phyloP scores from a whole-genome alignment of 2,797 vertebrate species.

The Hybognathus amarus region DNA sequence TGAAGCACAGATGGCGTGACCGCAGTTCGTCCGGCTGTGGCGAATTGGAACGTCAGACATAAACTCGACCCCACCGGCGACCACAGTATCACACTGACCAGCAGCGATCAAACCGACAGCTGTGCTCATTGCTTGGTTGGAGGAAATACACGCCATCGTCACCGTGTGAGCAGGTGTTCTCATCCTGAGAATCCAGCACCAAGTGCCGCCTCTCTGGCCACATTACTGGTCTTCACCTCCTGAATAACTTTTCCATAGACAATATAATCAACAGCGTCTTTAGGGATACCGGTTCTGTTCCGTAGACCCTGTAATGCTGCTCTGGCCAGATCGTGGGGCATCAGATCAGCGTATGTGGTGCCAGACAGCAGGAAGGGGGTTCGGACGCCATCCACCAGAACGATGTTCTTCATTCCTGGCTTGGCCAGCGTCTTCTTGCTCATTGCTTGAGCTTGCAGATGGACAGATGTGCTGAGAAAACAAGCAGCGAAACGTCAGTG shows the following conservation, averaged over 20 bases:
- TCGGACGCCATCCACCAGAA: constrained; percentile 94
- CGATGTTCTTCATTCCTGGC: constrained; percentile 87
- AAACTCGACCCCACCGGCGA: too few species aligned
- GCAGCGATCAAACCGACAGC: constrained; percentile 87
- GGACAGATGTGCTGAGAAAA: constrained; percentile 81
- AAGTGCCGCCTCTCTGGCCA: constrained; percentile 94
- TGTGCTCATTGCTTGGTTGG: constrained; percentile 98
- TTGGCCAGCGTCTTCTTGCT: constrained; percentile 89
- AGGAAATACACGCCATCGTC: constrained; percentile 98
- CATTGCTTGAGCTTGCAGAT: constrained; percentile 82
- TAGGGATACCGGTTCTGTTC: constrained; percentile 81
- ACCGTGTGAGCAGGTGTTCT: constrained; percentile 93
- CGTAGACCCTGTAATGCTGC: constrained; percentile 89
- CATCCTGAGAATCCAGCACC: constrained; percentile 95
- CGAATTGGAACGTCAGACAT: too few species aligned
- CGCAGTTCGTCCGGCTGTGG: too few species aligned
- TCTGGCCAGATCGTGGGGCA: constrained; percentile 95
- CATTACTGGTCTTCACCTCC: constrained; percentile 97
- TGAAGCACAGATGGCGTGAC: too few species aligned
- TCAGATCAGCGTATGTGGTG: constrained; percentile 89
- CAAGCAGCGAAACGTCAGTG: constrained; percentile 76
- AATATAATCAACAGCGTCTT: constrained; percentile 90
- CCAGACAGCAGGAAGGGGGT: constrained; percentile 91
- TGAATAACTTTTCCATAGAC: constrained; percentile 95
- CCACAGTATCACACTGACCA: constrained; percentile 88